Conservation (phyloP, 2,797 vertebrate species). For the Ptychadena robeensis region DNA sequence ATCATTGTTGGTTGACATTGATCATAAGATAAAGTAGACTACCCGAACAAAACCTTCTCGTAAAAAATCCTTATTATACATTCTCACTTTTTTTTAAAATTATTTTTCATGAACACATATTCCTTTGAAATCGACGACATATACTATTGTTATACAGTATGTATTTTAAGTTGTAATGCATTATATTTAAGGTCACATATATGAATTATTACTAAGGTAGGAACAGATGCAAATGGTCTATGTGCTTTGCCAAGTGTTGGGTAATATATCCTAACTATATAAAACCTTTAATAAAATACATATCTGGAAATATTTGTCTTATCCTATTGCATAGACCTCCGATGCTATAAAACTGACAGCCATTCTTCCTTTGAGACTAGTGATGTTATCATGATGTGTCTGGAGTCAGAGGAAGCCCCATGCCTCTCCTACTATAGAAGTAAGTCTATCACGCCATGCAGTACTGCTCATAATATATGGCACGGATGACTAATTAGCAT, state of each 20-base stretch:
- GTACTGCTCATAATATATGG: slow-evolving; percentile 20
- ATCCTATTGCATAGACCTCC: neutral
- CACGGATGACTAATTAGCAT: slow-evolving; percentile 7
- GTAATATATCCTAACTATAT: neutral
- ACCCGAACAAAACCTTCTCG: neutral
- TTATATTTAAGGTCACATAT: slow-evolving; percentile 43
- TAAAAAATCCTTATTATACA: too few relatives aligned
- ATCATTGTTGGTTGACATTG: neutral
- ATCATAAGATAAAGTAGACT: neutral
- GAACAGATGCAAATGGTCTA: too few relatives aligned
- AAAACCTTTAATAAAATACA: neutral
- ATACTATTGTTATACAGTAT: neutral
- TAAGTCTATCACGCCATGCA: slow-evolving; percentile 16
- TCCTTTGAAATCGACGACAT: too few relatives aligned
- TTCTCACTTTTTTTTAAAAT: too few relatives aligned
- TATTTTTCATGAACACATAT: too few relatives aligned
- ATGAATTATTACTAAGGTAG: neutral
- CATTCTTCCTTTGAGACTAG: slow-evolving; percentile 25
- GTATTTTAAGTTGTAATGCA: neutral
- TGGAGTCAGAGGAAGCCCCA: neutral
- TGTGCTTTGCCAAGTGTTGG: too few relatives aligned
- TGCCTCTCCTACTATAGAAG: neutral
- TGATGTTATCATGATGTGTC: neutral
- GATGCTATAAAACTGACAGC: slow-evolving; percentile 1
- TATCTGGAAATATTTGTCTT: slow-evolving; percentile 1